Evolutionary conservation across 92 coral and sea anemone species (phyloP).

Genomic region (Porites cylindrica): DNA sequence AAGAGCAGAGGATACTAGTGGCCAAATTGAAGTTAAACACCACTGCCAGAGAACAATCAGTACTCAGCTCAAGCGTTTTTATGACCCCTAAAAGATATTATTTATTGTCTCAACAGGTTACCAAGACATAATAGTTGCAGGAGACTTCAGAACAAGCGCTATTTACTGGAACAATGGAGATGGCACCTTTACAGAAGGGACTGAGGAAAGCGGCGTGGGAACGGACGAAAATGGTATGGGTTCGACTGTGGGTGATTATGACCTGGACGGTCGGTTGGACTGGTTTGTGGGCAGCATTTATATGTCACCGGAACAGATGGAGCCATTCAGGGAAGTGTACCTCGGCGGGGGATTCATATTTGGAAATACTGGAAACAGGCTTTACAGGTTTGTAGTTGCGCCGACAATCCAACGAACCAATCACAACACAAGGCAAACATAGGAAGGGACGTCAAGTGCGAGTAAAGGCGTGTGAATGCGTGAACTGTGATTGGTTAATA

Average conservation of each 20-base stretch:
- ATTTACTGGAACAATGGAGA: slow-evolving; percentile 95
- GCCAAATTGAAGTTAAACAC: too few species aligned
- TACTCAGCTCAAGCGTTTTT: too few species aligned
- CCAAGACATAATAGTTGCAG: slow-evolving; percentile 82
- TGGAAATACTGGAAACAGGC: slow-evolving; percentile 93
- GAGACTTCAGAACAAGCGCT: slow-evolving; percentile 96
- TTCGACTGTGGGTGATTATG: slow-evolving; percentile 89
- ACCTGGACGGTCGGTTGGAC: slow-evolving; percentile 94
- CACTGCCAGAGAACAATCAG: too few species aligned
- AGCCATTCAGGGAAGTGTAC: slow-evolving; percentile 94
- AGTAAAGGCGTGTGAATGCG: too few species aligned
- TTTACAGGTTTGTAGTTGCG: slow-evolving; percentile 35
- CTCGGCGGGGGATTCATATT: slow-evolving; percentile 95
- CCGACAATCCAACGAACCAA: background rate
- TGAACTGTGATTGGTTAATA: too few species aligned
- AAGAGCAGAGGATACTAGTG: too few species aligned
- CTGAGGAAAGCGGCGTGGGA: slow-evolving; percentile 80
- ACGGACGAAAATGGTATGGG: slow-evolving; percentile 99
- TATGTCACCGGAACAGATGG: slow-evolving; percentile 91
- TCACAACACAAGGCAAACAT: background rate
- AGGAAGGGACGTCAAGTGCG: too few species aligned
- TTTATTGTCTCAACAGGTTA: slow-evolving; percentile 58
- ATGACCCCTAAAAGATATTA: background rate
- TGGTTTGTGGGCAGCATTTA: slow-evolving; percentile 97
- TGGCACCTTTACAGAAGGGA: slow-evolving; percentile 93